A percentile compares a stretch with the other conserved stretches of the same genome.
phyloP scores from a whole-genome alignment of 1,140 invertebrate species.

The Phymorhynchus buccinoides region DNA sequence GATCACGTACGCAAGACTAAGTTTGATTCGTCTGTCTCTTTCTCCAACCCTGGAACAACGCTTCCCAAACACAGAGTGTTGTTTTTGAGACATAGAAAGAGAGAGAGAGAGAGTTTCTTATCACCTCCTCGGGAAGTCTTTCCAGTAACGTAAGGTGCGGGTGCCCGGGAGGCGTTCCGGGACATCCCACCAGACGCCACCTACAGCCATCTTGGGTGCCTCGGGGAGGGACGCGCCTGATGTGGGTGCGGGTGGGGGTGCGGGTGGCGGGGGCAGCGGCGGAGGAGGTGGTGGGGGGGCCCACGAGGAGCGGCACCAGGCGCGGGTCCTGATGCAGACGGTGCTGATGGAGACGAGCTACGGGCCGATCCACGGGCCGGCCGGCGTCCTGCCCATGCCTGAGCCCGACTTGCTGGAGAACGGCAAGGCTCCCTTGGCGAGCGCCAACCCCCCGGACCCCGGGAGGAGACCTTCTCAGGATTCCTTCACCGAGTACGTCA shows the following conservation, averaged over 20 bases:
- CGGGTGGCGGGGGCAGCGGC: constrained; percentile 37
- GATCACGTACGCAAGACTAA: too few species aligned
- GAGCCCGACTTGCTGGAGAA: constrained; percentile 55
- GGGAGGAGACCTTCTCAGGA: constrained; percentile 54
- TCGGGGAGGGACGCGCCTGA: background rate
- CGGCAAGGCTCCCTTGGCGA: constrained; percentile 38
- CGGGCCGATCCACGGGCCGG: constrained; percentile 60
- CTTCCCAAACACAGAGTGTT: background rate
- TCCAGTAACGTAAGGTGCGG: too few species aligned
- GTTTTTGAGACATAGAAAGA: too few species aligned
- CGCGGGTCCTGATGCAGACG: constrained; percentile 56
- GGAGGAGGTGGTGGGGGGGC: constrained; percentile 40
- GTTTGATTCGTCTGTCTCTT: background rate
- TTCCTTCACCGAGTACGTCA: constrained; percentile 67
- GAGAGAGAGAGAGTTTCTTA: too few species aligned
- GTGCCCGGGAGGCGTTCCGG: too few species aligned
- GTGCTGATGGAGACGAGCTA: constrained; percentile 67
- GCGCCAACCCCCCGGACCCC: background rate
- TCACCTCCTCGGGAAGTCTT: too few species aligned
- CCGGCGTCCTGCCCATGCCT: constrained; percentile 42
- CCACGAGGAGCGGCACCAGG: background rate
- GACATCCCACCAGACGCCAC: constrained; percentile 27
- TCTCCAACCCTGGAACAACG: background rate
- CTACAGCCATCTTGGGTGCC: constrained; percentile 36
- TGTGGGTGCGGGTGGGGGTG: constrained; percentile 15